Evolutionary conservation across 2,888 invertebrate genomes (phyloP), one percentile per base, ranked within the genome.

Genomic region (Syrista parreyssii): DNA sequence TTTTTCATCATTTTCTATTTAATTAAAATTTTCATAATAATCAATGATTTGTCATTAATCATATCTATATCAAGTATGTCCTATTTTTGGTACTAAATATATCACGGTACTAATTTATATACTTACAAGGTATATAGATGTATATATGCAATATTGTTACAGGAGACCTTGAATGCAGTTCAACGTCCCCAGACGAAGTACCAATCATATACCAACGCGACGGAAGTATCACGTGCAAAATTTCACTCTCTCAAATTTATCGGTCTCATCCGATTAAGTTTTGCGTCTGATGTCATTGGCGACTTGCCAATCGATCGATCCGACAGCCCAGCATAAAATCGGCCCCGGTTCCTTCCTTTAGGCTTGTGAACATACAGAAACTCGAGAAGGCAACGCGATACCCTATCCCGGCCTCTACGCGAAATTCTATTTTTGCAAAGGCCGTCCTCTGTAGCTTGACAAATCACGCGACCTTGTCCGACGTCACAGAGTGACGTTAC

Each of bases 351-450:
- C 55, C 9, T 23, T 55, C 55, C 55, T 55, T 55, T 55, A 23
- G 2, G 55, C 55, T 23, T 6, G 55, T 9, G 55, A 55, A 55
- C 55, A 9, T 23, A 23, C 23, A 55, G 55, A 55, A 55, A 55
- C 9, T 55, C 55, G 55, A 55, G 55, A 55, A 55, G 55, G 55
- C 55, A 55, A 55, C 55, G 23, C 55, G 55, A 55, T 55, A 55
- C 23, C 55, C 55, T 23, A 55, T 55, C 23, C 55, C 9, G 55
- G 55, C 55, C 55, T 23, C 23, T 55, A 55, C 55, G 23, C 55
- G 74, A 35, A 74, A 35, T 74, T 74, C 74, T 74, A 74, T 74
- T 74, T 74, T 35, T 23, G 74, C 74, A 12, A 71, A 32, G 4
- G 32, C 11, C 71, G 6, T 35, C 23, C 9, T 23, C n/a, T 36